Percentiles rank a stretch among this genome's conserved stretches.
Evolutionary conservation across 2,888 invertebrate genomes (phyloP).

Genomic region (Sicus ferrugineus): DNA sequence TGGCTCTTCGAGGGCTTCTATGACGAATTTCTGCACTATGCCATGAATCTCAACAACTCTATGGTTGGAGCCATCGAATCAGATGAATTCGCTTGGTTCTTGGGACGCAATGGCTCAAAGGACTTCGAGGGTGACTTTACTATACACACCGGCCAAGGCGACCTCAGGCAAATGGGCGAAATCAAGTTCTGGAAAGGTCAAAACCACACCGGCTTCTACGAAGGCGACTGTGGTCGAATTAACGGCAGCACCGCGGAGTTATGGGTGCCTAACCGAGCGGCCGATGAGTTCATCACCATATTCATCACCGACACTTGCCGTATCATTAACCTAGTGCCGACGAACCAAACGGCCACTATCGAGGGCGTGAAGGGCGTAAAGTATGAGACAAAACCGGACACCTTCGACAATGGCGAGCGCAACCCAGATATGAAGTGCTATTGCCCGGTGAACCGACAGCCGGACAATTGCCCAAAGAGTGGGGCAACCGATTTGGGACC

Average conservation of each 20-base stretch:
- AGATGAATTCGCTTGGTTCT: constrained; percentile 84
- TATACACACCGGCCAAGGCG: constrained; percentile 75
- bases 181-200: constrained; percentile 76
- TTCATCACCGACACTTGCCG: constrained; percentile 83
- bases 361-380: constrained; percentile 55
- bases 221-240: constrained; percentile 73
- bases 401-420: constrained; percentile 76
- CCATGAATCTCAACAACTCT: constrained; percentile 55
- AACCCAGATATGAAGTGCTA: constrained; percentile 74
- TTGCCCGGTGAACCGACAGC: constrained; percentile 65
- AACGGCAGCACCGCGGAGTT: constrained; percentile 81
- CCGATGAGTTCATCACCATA: constrained; percentile 69
- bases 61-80: constrained; percentile 55
- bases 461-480: constrained; percentile 62
- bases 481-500: constrained; percentile 76
- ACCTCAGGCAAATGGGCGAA: constrained; percentile 73
- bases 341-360: constrained; percentile 44
- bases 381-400: constrained; percentile 68
- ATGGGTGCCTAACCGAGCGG: constrained; percentile 72
- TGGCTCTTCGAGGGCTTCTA: constrained; percentile 84
- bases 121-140: constrained; percentile 79
- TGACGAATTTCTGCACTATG: constrained; percentile 74
- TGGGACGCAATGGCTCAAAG: constrained; percentile 76
- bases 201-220: constrained; percentile 68
- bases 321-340: constrained; percentile 66